Conservation (phyloP, 2,888 invertebrate genomes). For the Lutraria lutraria region DNA sequence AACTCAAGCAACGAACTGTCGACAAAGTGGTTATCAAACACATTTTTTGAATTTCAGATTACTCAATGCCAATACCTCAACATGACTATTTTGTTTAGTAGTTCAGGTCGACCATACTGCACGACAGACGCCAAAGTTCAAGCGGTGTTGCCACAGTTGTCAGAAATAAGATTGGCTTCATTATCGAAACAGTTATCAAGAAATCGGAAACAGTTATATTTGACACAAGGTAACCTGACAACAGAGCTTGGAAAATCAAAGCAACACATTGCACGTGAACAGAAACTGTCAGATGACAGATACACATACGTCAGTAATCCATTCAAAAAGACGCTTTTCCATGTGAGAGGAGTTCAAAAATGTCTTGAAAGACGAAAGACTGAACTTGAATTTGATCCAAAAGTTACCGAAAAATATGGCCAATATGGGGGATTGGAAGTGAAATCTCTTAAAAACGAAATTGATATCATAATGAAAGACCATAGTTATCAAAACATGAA, state of each 20-base stretch:
- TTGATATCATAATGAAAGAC: slow-evolving; percentile 65
- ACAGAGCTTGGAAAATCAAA: slow-evolving; percentile 60
- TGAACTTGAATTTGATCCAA: slow-evolving; percentile 60
- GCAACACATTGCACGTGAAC: slow-evolving; percentile 62
- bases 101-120: slow-evolving; percentile 68
- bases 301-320: slow-evolving; percentile 62
- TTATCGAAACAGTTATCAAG: slow-evolving; percentile 70
- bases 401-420: slow-evolving; percentile 61
- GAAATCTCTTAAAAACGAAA: slow-evolving; percentile 66
- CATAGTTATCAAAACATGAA: slow-evolving; percentile 64
- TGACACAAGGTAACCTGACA: slow-evolving; percentile 69
- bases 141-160: slow-evolving; percentile 70
- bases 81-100: slow-evolving; percentile 67
- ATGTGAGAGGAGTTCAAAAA: slow-evolving; percentile 70
- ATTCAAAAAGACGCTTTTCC: slow-evolving; percentile 65
- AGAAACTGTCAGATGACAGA: slow-evolving; percentile 66
- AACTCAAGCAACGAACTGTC: too few species aligned
- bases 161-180: slow-evolving; percentile 69
- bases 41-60: background rate
- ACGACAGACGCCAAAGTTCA: slow-evolving; percentile 69
- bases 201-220: slow-evolving; percentile 67
- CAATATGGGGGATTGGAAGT: slow-evolving; percentile 72
- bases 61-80: background rate
- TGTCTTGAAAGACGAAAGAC: slow-evolving; percentile 70
- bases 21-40: too few species aligned